These are phyloP conservation scores for Hypsopygia costalis DNA, from an alignment of 2,888 invertebrate genomes.

Conservation along the genomic window DNA sequence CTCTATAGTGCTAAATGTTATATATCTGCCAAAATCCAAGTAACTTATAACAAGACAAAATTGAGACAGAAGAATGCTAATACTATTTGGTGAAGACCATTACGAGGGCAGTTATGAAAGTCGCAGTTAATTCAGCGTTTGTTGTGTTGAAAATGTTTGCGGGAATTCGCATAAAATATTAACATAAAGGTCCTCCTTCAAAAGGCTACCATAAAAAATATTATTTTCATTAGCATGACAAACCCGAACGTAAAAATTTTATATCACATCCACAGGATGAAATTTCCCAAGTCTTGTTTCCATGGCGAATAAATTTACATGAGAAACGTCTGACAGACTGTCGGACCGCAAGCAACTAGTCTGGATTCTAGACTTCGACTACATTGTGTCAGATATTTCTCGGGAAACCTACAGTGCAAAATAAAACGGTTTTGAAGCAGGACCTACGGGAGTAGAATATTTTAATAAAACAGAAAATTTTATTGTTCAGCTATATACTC, in stretches of 20 bases:
- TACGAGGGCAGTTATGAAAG: constrained; percentile 4
- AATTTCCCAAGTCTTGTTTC: constrained; percentile 4
- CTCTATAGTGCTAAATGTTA: too few species aligned
- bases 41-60: background rate
- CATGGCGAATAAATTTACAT: constrained; percentile 4
- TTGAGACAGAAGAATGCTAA: constrained; percentile 1
- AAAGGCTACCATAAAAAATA: constrained; percentile 8
- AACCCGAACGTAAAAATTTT: constrained; percentile 5
- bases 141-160: constrained; percentile 5
- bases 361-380: too few species aligned
- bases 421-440: too few species aligned
- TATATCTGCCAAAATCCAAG: too few species aligned
- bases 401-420: too few species aligned
- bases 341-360: too few species aligned
- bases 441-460: too few species aligned
- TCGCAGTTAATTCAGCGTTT: constrained; percentile 3
- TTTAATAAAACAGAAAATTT: too few species aligned
- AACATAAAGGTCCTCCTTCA: constrained; percentile 3
- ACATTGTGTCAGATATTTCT: too few species aligned
- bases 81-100: constrained; percentile 7
- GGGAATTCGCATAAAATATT: constrained; percentile 4
- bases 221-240: constrained; percentile 10
- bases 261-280: constrained; percentile 3
- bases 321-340: background rate
- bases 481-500: too few species aligned